Percentiles rank a stretch among this genome's conserved stretches.
phyloP scores from a whole-genome alignment of 2,113 vertebrate species.

The Haplotaxodon microlepis region DNA sequence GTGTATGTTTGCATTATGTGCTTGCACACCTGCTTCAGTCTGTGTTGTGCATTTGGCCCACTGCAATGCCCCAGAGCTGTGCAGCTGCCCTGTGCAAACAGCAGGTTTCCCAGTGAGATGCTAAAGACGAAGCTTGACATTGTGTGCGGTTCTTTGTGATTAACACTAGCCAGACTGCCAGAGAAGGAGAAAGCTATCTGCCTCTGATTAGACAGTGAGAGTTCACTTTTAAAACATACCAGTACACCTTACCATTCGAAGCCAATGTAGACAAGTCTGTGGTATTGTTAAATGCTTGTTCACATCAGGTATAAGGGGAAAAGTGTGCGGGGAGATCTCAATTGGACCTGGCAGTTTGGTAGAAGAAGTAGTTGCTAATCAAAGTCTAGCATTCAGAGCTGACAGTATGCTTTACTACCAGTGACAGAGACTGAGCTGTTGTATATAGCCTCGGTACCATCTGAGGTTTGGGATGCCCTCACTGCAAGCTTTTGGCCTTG shows the following conservation, averaged over 20 bases:
- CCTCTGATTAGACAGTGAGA: conserved; percentile 3
- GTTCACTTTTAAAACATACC: conserved; percentile 1
- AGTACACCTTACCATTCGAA: conserved; percentile 1
- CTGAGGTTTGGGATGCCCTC: neutral
- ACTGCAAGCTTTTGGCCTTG: neutral
- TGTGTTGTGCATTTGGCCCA: neutral
- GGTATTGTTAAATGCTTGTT: conserved; percentile 6
- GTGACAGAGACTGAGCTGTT: conserved; percentile 15
- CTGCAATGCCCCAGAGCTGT: neutral
- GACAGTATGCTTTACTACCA: conserved; percentile 28
- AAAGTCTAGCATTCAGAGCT: conserved; percentile 11
- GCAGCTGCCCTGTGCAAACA: conserved; percentile 22
- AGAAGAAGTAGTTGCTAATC: conserved; percentile 30
- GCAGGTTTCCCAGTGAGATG: conserved; percentile 20
- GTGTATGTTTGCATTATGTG: conserved; percentile 25
- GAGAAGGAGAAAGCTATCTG: neutral
- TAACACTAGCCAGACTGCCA: conserved; percentile 15
- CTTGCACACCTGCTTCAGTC: conserved; percentile 37
- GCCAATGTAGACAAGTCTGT: neutral
- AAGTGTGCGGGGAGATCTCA: neutral
- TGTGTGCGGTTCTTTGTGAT: conserved; percentile 25
- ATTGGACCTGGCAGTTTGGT: conserved; percentile 7
- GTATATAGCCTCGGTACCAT: neutral
- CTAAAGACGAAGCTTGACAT: neutral
- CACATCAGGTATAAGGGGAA: neutral